These are phyloP conservation scores for Lathronympha strigana DNA, from an alignment of 2,888 invertebrate species.

Conservation along the genomic window DNA sequence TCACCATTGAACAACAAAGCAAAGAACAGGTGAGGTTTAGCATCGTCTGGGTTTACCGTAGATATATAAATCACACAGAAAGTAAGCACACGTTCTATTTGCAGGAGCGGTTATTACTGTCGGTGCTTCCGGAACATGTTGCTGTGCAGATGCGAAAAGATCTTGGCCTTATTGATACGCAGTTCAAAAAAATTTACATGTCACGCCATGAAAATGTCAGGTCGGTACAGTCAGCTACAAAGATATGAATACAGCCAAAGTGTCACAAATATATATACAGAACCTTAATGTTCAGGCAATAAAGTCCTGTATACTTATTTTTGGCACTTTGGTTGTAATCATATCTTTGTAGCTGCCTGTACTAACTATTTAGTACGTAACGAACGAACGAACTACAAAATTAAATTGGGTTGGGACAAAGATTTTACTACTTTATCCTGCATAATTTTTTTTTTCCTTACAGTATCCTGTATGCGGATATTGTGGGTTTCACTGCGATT, in stretches of 20 bases:
- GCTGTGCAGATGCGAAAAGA: constrained; percentile 98
- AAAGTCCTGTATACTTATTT: no score
- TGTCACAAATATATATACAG: no score
- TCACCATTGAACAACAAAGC: constrained; percentile 96
- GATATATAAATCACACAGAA: constrained; percentile 15
- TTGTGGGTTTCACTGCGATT: constrained; percentile 98
- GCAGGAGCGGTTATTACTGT: constrained; percentile 95
- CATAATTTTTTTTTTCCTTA: constrained; percentile 48
- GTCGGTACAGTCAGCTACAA: no score
- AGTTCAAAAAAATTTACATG: constrained; percentile 99
- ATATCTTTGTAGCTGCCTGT: no score
- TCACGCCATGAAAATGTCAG: constrained; percentile 98
- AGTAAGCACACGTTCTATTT: constrained; percentile 50
- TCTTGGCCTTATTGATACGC: constrained; percentile 94
- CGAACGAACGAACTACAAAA: neutral
- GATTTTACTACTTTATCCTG: neutral
- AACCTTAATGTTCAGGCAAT: no score
- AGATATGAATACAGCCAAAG: no score
- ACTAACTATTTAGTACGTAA: no score
- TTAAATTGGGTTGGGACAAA: no score
- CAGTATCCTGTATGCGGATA: constrained; percentile 97
- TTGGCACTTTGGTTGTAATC: no score
- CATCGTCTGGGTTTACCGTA: constrained; percentile 3
- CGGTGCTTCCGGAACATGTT: constrained; percentile 97
- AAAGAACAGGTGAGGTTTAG: constrained; percentile 90